These are phyloP conservation scores for Chiloscyllium plagiosum DNA, from an alignment of 2,113 vertebrate genomes.

Conservation along the genomic window DNA sequence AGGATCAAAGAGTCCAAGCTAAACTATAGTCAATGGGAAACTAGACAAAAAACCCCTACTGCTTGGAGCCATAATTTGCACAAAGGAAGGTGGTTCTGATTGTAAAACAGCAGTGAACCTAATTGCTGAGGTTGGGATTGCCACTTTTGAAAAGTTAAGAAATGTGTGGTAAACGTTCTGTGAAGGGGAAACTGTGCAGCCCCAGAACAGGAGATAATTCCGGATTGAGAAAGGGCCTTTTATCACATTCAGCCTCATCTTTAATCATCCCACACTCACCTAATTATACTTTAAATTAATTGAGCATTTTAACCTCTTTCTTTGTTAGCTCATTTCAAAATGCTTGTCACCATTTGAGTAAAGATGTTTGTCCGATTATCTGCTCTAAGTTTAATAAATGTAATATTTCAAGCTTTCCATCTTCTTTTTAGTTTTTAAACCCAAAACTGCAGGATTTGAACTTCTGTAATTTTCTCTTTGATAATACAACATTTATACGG, in stretches of 20 bases:
- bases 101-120: not conserved
- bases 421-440: not conserved
- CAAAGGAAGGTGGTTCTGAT: too few species aligned
- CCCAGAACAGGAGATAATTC: not conserved
- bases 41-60: too few species aligned
- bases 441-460: not conserved
- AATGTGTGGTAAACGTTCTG: not conserved
- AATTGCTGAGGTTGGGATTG: not conserved
- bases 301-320: not conserved
- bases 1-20: too few species aligned
- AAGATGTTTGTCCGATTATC: not conserved
- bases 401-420: not conserved
- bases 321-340: not conserved
- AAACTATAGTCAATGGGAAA: too few species aligned
- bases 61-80: too few species aligned
- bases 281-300: not conserved
- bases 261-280: not conserved
- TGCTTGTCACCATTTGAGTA: not conserved
- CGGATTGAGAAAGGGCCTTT: not conserved
- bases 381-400: not conserved
- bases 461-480: not conserved
- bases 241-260: not conserved
- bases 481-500: not conserved
- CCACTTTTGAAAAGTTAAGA: not conserved
- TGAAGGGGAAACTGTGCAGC: not conserved